Percentiles rank a stretch among this genome's conserved stretches.
Conservation (phyloP, 2,797 vertebrate genomes). For the Intellagama lesueurii region DNA sequence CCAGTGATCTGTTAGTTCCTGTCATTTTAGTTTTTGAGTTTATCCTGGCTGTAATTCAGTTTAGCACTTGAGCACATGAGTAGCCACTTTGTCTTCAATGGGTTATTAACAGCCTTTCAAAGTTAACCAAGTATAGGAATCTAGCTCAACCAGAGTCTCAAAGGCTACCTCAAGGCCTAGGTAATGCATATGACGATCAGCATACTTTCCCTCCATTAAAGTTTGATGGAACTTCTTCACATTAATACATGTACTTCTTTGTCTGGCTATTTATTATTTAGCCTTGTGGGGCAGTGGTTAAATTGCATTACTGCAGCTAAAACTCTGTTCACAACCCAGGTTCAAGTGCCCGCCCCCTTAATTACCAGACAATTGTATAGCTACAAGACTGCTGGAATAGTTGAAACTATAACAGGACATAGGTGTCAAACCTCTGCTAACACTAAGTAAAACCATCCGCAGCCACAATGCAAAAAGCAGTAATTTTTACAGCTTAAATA, state of each 20-base stretch:
- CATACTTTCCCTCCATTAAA: not conserved
- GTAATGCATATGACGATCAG: not conserved
- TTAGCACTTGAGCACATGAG: constrained; percentile 37
- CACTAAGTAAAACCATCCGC: too few species aligned
- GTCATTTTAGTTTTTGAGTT: constrained; percentile 26
- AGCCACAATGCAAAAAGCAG: too few species aligned
- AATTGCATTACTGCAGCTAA: too few species aligned
- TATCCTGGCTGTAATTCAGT: constrained; percentile 33
- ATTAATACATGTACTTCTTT: not conserved
- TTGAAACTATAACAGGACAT: too few species aligned
- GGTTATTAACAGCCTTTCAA: constrained; percentile 23
- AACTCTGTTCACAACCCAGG: too few species aligned
- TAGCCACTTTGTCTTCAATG: constrained; percentile 24
- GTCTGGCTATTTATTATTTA: not conserved
- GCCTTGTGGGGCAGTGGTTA: too few species aligned
- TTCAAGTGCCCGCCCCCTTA: too few species aligned
- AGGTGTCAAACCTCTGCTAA: too few species aligned
- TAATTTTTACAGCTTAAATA: too few species aligned
- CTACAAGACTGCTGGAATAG: too few species aligned
- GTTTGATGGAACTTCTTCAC: not conserved
- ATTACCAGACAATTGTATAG: too few species aligned
- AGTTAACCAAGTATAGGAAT: constrained; percentile 23
- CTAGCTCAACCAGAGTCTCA: constrained; percentile 22
- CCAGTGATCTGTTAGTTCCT: not conserved
- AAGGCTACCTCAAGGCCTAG: not conserved